Evolutionary conservation across 2,113 vertebrate species (phyloP).

Genomic region (Anseranas semipalmata): DNA sequence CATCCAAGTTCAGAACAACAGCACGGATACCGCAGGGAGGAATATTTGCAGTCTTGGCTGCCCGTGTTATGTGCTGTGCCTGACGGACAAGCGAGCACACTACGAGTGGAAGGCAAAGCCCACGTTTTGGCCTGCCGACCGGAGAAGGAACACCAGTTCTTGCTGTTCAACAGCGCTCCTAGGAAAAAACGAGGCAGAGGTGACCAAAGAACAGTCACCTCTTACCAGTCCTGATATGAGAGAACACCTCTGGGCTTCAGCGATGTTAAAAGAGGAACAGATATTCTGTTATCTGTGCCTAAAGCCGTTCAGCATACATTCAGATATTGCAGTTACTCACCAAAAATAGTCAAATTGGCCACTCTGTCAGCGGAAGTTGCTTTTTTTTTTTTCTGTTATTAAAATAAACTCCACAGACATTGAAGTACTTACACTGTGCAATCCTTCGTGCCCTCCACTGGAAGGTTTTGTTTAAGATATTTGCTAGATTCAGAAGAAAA

Average conservation of each 20-base stretch:
- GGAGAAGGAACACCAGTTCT: not conserved
- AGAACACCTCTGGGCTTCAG: not conserved
- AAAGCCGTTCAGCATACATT: not conserved
- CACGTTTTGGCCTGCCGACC: not conserved
- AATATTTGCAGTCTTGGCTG: not conserved
- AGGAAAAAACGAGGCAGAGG: not conserved
- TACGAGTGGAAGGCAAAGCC: not conserved
- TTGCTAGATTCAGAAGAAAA: not conserved
- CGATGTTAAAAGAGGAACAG: not conserved
- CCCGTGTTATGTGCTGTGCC: not conserved
- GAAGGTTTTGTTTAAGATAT: not conserved
- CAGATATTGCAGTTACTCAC: not conserved
- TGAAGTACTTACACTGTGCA: not conserved
- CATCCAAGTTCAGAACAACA: not conserved
- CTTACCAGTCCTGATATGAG: not conserved
- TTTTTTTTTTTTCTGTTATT: not conserved
- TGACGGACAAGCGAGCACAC: not conserved
- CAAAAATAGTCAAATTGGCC: not conserved
- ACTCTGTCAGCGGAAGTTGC: not conserved
- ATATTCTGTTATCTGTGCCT: not conserved
- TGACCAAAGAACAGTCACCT: fast-evolving
- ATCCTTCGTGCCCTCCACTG: not conserved
- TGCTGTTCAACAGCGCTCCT: not conserved
- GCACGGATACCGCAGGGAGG: not conserved
- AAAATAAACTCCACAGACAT: not conserved